These are phyloP conservation scores for Leptatherina wallacei DNA, from an alignment of 2,797 vertebrate genomes.

Conservation along the genomic window DNA sequence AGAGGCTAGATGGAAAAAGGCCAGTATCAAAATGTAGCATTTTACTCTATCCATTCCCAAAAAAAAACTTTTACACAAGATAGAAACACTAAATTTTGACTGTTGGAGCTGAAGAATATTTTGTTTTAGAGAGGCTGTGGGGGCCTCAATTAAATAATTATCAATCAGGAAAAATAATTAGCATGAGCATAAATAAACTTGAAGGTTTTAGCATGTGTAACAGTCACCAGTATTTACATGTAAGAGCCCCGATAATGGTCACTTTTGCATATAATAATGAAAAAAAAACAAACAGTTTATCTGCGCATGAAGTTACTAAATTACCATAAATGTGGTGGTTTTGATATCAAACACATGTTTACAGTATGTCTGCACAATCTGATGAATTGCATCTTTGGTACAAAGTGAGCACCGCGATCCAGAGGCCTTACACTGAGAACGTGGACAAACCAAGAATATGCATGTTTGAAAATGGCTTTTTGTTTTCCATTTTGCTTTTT, in stretches of 20 bases:
- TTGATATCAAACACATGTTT: conserved; percentile 25
- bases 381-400: conserved; percentile 81
- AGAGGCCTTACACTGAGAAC: conserved; percentile 51
- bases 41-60: conserved; percentile 28
- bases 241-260: conserved; percentile 46
- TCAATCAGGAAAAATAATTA: conserved; percentile 19
- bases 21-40: conserved; percentile 52
- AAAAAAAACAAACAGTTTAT: conserved; percentile 50
- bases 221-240: conserved; percentile 65
- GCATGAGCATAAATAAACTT: conserved; percentile 13
- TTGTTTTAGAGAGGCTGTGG: neutral
- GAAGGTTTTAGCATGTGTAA: conserved; percentile 55
- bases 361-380: conserved; percentile 41
- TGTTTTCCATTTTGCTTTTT: conserved; percentile 39
- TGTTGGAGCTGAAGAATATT: conserved; percentile 14
- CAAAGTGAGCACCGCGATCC: conserved; percentile 69
- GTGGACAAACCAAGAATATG: conserved; percentile 48
- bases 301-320: conserved; percentile 44
- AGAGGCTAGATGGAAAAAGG: conserved; percentile 31
- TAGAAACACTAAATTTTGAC: conserved; percentile 11
- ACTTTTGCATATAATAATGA: conserved; percentile 73
- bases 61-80: conserved; percentile 29
- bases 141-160: conserved; percentile 14
- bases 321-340: conserved; percentile 11
- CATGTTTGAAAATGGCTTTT: conserved; percentile 53